Base-by-base conservation (phyloP, 2,888 invertebrate species). In the Xylophagus ater region DNA sequence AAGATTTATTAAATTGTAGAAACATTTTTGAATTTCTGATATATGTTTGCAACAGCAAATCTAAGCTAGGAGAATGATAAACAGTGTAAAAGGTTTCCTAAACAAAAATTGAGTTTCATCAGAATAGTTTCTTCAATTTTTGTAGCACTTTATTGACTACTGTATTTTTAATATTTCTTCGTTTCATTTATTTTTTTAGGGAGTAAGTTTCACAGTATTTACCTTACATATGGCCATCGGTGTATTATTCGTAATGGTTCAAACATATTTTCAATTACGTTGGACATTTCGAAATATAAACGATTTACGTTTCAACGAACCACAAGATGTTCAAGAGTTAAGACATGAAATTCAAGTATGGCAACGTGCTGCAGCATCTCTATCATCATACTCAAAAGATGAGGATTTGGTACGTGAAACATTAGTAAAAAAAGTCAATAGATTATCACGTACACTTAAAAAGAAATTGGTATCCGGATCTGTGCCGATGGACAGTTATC, bases 301-400 rank as follows among this genome's bases (percentile, higher is more conserved):
- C 45, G 75, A 74, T 43, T 68, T 89, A 35, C 68, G 78, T 44
- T 81, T 80, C 54, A 73, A 72, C 40, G 83, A 87, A 31, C 82
- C 87, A 0, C 72, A 73, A 26, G 84, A 86, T 35, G 58, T 65
- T 3, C 66, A 65, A 44, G 90, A 89, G 53, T 59, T 92, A 49
- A 74, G 81, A 29, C 81, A 86, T 51, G 88, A 88, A 60, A 83
- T 90, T 31, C 79, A 81, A 2, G 81, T 87, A 10, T 92, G 90
- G 90, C 75, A 80, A 54, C 71, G 78, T 36, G 81, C 79, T 0
- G 87, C 78, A 0, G 78, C 78, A 0, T 85, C 85, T 2, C 62
- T 90, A 2, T 81, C 87, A 0, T 81, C 81, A 2, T 88, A 88
- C 55, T 86, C 88, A 10, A 74, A 82, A 54, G 88, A 90, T 48